phyloP scores from a whole-genome alignment of 2,888 invertebrate genomes.

The Strigamia crassipes region DNA sequence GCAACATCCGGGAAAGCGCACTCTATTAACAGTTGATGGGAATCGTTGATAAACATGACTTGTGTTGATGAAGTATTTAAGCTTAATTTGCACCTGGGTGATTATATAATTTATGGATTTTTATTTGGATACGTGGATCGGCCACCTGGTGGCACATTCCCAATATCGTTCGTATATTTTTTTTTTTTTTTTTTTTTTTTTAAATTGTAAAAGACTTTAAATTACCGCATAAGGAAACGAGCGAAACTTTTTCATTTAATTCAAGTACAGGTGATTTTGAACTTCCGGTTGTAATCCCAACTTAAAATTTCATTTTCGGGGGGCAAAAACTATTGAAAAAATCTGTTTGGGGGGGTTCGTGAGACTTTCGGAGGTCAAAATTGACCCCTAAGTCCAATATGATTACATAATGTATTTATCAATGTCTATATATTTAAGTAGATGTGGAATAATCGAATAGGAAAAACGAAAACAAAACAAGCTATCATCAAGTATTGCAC shows the following conservation, averaged over 20 bases:
- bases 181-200: too few species aligned
- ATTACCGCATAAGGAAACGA: too few species aligned
- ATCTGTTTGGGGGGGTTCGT: too few species aligned
- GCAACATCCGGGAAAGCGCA: slow-evolving; percentile 22
- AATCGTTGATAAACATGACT: neutral
- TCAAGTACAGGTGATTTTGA: too few species aligned
- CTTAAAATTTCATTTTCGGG: too few species aligned
- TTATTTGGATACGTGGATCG: neutral
- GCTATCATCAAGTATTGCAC: slow-evolving; percentile 36
- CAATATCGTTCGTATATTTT: neutral
- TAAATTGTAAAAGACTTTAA: too few species aligned
- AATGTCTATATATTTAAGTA: neutral
- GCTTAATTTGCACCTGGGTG: slow-evolving; percentile 35
- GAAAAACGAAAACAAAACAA: neutral
- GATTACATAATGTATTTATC: too few species aligned
- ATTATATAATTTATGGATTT: neutral
- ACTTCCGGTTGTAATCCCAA: neutral
- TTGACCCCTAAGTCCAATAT: too few species aligned
- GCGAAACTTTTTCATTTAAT: too few species aligned
- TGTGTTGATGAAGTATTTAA: neutral
- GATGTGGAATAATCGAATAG: neutral
- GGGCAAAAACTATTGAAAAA: too few species aligned
- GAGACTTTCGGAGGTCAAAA: too few species aligned
- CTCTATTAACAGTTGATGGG: slow-evolving; percentile 23
- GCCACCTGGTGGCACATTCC: neutral